phyloP scores from a whole-genome alignment of 2,113 vertebrate genomes.

The Solea solea region DNA sequence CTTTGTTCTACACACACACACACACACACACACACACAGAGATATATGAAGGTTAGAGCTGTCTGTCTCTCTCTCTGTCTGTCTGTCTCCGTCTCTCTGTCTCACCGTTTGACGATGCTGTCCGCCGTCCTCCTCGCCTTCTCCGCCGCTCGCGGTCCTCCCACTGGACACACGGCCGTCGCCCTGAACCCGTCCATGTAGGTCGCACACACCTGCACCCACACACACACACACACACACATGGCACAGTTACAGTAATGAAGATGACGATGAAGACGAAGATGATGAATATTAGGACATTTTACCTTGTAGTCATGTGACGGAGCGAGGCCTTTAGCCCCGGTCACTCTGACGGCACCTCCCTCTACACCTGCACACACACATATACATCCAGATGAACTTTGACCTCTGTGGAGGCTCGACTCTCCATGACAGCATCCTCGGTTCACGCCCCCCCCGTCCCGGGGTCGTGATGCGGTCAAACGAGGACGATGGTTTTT shows the following conservation, averaged over 20 bases:
- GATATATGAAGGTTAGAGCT: background rate
- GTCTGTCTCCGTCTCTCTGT: too few species aligned
- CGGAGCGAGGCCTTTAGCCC: constrained; percentile 81
- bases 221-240: background rate
- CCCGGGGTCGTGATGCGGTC: constrained; percentile 7
- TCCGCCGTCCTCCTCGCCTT: constrained; percentile 85
- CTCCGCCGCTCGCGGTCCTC: constrained; percentile 81
- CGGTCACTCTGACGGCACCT: constrained; percentile 81
- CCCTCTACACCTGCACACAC: constrained; percentile 78
- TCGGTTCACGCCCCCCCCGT: background rate
- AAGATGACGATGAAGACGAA: background rate
- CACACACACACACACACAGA: constrained; percentile 23
- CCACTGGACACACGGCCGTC: constrained; percentile 86
- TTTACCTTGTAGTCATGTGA: constrained; percentile 83
- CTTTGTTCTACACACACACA: constrained; percentile 75
- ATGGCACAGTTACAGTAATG: background rate
- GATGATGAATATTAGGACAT: background rate
- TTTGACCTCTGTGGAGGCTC: too few species aligned
- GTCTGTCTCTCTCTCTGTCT: background rate
- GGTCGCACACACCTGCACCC: constrained; percentile 84
- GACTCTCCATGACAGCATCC: background rate
- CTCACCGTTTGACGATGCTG: constrained; percentile 85
- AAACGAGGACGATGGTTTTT: background rate
- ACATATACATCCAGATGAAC: background rate
- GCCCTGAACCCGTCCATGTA: constrained; percentile 88